Evolutionary conservation across 2,113 vertebrate species (phyloP), one percentile per base, ranked within the genome.

Genomic region (Cyanoliseus patagonus): DNA sequence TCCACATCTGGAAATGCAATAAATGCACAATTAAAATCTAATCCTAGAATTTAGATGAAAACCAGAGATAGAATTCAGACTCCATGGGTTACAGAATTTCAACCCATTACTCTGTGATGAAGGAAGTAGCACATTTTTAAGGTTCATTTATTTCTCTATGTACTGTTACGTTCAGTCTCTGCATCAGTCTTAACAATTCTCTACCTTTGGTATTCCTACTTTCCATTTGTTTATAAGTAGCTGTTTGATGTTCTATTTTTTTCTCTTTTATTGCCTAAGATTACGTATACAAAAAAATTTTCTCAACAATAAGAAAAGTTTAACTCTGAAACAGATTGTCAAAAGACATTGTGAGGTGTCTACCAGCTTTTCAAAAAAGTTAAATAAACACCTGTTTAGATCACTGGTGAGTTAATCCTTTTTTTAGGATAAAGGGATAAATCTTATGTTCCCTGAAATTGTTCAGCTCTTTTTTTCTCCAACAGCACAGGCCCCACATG

Each of bases 31-130:
- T 90, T 89, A 61, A 86, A 72, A 14, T 75, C 59, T 84, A 82
- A 81, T 92, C 42, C 66, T 75, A 64, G 47, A 95, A 91, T 89
- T 86, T 51, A 91, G 42, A 91, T 89, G 42, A 84, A 95, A 91
- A 64, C 8, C 17, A 70, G 74, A 92, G 63, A 47, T 46, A 92
- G 55, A 75, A 97, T 87, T 91, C 70, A 85, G 42, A 76, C 44
- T 69, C 46, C 28, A 73, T 33, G 81, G 67, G 66, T 93, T 83
- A 76, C 15, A 85, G 46, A 83, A 94, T 84, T 86, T 92, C 55
- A 84, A 27, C 33, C 37, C 64, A 75, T 84, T 90, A 63, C 39
- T 70, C 51, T 90, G 23, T 86, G 80, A 92, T 88, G 88, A 90
- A 77, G 23, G 28, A 86, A 78, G 61, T 53, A 80, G 23, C 59